A percentile compares a stretch with the other conserved stretches of the same genome.
These are phyloP conservation scores for Bufo bufo DNA, from an alignment of 2,113 vertebrate species.

Conservation along the genomic window DNA sequence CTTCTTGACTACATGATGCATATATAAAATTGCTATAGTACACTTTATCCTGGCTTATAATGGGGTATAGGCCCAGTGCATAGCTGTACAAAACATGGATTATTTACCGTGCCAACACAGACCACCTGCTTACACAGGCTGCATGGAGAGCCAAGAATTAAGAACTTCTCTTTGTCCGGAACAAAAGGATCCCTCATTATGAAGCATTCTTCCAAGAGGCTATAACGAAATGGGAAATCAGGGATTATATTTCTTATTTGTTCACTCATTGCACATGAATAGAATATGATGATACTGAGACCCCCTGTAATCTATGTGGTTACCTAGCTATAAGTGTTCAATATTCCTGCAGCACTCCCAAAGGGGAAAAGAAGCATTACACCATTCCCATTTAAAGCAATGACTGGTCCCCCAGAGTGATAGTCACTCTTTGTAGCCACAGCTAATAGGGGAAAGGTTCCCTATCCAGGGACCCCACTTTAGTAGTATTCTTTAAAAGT, in stretches of 20 bases:
- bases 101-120: slow-evolving; percentile 80
- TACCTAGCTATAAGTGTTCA: neutral
- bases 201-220: slow-evolving; percentile 85
- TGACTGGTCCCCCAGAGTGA: too few relatives aligned
- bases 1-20: too few relatives aligned
- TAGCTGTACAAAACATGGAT: neutral
- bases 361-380: neutral
- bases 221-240: slow-evolving; percentile 57
- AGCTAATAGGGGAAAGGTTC: too few relatives aligned
- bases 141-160: slow-evolving; percentile 81
- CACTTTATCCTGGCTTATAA: too few relatives aligned
- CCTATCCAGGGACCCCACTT: too few relatives aligned
- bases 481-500: too few relatives aligned
- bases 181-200: slow-evolving; percentile 85
- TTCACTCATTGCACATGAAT: too few relatives aligned
- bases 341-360: neutral
- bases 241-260: neutral
- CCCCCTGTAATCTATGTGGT: neutral
- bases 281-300: too few relatives aligned
- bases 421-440: too few relatives aligned
- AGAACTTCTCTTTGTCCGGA: slow-evolving; percentile 79
- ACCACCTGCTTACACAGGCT: slow-evolving; percentile 76
- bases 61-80: too few relatives aligned
- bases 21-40: too few relatives aligned
- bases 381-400: neutral